phyloP scores from a whole-genome alignment of 2,888 invertebrate species.

The Parelbella ahira region DNA sequence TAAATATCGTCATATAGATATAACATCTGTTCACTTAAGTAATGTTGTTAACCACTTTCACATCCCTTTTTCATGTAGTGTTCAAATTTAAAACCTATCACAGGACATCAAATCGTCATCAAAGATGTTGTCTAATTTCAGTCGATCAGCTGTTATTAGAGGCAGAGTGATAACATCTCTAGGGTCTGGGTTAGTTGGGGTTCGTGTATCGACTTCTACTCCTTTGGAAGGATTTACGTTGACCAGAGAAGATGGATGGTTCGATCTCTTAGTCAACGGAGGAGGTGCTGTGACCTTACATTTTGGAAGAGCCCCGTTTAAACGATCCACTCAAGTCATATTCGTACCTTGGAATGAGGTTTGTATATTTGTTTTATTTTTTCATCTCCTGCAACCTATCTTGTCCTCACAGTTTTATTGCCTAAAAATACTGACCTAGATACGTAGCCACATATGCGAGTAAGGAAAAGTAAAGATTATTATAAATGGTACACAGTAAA shows the following conservation, averaged over 20 bases:
- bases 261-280: conserved; percentile 99
- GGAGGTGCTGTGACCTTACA: conserved; percentile 97
- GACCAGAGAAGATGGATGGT: conserved; percentile 96
- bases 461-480: no score
- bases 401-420: no score
- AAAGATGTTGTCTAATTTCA: conserved; percentile 57
- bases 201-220: conserved; percentile 95
- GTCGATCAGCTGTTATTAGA: conserved; percentile 97
- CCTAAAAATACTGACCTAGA: no score
- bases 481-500: no score
- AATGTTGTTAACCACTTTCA: conserved; percentile 5
- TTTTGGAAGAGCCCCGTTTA: conserved; percentile 95
- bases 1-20: neutral
- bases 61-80: conserved; percentile 1
- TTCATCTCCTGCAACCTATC: no score
- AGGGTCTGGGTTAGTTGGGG: conserved; percentile 96
- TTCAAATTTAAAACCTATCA: neutral
- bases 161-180: conserved; percentile 95
- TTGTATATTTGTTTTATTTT: no score
- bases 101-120: neutral
- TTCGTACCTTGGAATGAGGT: conserved; percentile 98
- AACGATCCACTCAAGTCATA: conserved; percentile 92
- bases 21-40: neutral
- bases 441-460: no score
- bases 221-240: conserved; percentile 98